Conservation (phyloP, 1,140 invertebrate species). For the Octopus bimaculoides region DNA sequence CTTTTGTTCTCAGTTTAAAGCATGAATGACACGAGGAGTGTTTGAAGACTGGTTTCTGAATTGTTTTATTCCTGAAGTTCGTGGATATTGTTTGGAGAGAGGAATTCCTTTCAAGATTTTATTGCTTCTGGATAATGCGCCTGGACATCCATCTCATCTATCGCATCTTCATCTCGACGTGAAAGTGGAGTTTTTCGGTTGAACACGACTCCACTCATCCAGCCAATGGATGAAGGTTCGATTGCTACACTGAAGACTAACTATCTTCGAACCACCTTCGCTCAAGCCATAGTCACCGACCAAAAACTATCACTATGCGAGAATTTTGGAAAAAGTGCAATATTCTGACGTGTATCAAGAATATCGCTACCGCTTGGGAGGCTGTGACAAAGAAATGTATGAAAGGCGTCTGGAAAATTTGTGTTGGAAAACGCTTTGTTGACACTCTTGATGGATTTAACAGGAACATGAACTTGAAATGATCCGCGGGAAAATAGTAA, state of each 20-base stretch:
- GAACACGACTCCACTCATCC: constrained; percentile 1
- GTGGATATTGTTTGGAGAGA: no score
- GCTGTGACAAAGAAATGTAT: constrained; percentile 2
- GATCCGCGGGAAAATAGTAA: background rate
- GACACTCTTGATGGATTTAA: constrained; percentile 7
- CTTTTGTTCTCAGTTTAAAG: background rate
- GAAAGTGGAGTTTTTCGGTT: background rate
- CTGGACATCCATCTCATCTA: constrained; percentile 1
- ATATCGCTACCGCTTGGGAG: background rate
- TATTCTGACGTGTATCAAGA: constrained; percentile 5
- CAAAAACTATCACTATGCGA: background rate
- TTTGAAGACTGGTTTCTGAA: no score
- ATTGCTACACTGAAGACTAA: background rate
- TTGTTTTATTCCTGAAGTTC: no score
- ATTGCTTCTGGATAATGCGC: background rate
- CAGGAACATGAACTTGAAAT: background rate
- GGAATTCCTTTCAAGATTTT: background rate
- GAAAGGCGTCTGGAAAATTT: background rate
- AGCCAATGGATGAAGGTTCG: background rate
- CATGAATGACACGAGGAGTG: background rate
- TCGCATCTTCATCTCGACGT: background rate
- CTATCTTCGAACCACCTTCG: background rate
- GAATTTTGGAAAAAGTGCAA: background rate
- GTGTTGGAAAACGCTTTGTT: background rate
- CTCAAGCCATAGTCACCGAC: background rate